Evolutionary conservation across 2,888 invertebrate species (phyloP).

Genomic region (Microctonus hyperodae): DNA sequence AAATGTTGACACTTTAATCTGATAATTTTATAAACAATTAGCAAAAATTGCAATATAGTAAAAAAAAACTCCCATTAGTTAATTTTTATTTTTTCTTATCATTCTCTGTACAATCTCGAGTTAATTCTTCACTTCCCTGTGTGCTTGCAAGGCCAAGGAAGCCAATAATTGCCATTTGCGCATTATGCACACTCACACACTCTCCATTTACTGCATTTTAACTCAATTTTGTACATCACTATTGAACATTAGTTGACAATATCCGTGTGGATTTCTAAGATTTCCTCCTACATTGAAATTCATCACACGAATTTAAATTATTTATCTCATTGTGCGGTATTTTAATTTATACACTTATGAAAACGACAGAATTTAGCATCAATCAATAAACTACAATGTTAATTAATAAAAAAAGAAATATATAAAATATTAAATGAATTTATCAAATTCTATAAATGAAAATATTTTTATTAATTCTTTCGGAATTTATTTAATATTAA

Average conservation of each 20-base stretch:
- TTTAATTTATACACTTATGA: neutral
- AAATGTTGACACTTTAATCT: too few relatives aligned
- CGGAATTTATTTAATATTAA: neutral
- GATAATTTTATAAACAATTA: too few relatives aligned
- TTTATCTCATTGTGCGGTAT: neutral
- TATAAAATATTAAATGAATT: neutral
- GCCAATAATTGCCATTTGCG: conserved; percentile 44
- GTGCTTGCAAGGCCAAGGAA: conserved; percentile 41
- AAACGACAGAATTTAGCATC: neutral
- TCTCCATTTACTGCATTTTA: conserved; percentile 38
- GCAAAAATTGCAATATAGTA: too few relatives aligned
- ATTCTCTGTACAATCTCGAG: conserved; percentile 29
- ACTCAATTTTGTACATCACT: neutral
- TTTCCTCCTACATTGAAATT: too few relatives aligned
- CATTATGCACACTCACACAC: conserved; percentile 27
- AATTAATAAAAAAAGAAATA: too few relatives aligned
- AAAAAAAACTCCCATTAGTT: too few relatives aligned
- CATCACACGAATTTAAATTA: neutral
- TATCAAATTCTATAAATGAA: neutral
- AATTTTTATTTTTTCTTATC: too few relatives aligned
- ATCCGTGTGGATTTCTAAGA: neutral
- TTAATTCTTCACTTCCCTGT: conserved; percentile 50
- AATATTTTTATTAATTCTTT: neutral
- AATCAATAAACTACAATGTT: neutral
- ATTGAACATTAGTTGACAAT: neutral